Evolutionary conservation across 1,140 invertebrate genomes (phyloP).

Genomic region (Patella vulgata): DNA sequence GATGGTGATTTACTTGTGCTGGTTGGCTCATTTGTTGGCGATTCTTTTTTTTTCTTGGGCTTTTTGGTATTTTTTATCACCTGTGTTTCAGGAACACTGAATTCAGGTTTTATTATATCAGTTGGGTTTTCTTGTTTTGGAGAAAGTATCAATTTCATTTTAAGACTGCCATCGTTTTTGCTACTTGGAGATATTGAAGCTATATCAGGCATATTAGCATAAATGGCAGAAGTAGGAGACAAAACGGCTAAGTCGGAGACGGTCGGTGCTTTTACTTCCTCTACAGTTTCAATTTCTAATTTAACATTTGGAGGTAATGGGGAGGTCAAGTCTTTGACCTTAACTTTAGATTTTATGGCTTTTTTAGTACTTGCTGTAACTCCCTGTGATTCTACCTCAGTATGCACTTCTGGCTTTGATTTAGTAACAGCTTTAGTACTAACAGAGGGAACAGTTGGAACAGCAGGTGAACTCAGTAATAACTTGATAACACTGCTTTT

Average conservation of each 20-base stretch:
- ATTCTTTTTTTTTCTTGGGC: constrained; percentile 24
- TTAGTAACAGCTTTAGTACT: constrained; percentile 31
- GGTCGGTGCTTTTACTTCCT: neutral
- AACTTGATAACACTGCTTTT: constrained; percentile 51
- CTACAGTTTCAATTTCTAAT: neutral
- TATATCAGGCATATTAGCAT: neutral
- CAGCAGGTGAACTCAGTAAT: constrained; percentile 46
- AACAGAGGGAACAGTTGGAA: constrained; percentile 28
- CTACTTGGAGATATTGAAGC: neutral
- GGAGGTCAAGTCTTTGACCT: constrained; percentile 12
- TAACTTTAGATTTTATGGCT: constrained; percentile 16
- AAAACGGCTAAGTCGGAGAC: constrained; percentile 5
- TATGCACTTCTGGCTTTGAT: neutral
- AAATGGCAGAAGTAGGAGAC: constrained; percentile 5
- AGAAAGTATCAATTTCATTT: constrained; percentile 40
- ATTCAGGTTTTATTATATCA: neutral
- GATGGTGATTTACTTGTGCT: constrained; percentile 14
- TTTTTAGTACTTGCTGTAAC: constrained; percentile 10
- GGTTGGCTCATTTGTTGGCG: constrained; percentile 6
- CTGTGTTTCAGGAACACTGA: neutral
- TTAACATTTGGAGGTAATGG: neutral
- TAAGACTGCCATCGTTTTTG: constrained; percentile 24
- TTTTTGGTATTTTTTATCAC: constrained; percentile 17
- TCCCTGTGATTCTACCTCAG: constrained; percentile 6
- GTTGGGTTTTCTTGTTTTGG: constrained; percentile 20